Percentiles rank a stretch among this genome's conserved stretches.
Evolutionary conservation across 2,797 vertebrate species (phyloP).

Genomic region (Fundulus diaphanus): DNA sequence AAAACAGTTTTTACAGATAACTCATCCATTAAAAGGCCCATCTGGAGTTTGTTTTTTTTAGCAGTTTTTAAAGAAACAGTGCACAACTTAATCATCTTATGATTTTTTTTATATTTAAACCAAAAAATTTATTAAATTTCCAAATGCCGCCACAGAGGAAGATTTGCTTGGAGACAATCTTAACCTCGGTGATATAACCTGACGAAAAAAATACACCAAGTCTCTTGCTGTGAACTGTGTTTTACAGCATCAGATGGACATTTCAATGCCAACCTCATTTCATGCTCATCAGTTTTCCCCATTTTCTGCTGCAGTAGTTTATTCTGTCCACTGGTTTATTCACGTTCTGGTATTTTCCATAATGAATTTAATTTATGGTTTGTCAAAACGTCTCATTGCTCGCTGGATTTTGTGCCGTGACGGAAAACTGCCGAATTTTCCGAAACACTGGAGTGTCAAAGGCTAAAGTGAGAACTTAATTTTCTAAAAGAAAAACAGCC

Average conservation of each 20-base stretch:
- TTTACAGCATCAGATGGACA: constrained; percentile 1
- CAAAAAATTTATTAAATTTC: background rate
- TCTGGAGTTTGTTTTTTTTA: constrained; percentile 49
- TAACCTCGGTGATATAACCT: background rate
- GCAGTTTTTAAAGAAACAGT: constrained; percentile 43
- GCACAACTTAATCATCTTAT: constrained; percentile 27
- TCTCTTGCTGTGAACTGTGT: background rate
- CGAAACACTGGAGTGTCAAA: background rate
- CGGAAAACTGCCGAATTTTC: background rate
- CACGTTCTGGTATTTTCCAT: constrained; percentile 10
- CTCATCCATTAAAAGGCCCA: constrained; percentile 35
- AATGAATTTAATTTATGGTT: constrained; percentile 20
- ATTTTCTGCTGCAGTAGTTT: constrained; percentile 20
- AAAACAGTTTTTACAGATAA: constrained; percentile 29
- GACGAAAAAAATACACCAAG: background rate
- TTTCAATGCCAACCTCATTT: constrained; percentile 20
- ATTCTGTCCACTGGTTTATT: constrained; percentile 14
- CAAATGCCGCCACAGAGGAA: too few relatives aligned
- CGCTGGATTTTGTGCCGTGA: constrained; percentile 6
- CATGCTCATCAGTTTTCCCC: constrained; percentile 25
- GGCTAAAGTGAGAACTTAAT: background rate
- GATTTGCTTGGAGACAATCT: background rate
- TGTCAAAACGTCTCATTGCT: constrained; percentile 12
- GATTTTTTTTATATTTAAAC: background rate
- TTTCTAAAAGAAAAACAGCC: background rate